Evolutionary conservation across 2,113 vertebrate species (phyloP), one percentile per base, ranked within the genome.

Genomic region (Suncus etruscus): DNA sequence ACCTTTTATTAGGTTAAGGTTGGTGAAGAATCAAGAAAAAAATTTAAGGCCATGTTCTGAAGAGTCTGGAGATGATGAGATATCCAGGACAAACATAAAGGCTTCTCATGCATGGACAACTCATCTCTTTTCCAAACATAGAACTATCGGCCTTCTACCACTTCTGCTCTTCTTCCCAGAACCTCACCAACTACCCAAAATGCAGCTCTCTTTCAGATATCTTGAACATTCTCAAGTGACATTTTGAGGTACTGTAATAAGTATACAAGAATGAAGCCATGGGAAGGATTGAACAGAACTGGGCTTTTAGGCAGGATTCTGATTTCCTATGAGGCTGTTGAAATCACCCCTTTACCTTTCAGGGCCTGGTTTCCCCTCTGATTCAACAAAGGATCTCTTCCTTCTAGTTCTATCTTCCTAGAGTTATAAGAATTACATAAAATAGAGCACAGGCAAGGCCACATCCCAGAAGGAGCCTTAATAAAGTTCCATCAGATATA

Each of bases 1-100:
- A 90, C 70, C 27, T 76, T 9, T 27, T 74, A 3, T 51, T 50
- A 87, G n/a, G 8, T 32, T 50, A 65, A 20, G 10, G 16, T 80
- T 82, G 45, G 93, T 50, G 32, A 77, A 54, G n/a, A 88, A 83
- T 87, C 45, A 61, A 91, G 61, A 68, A 72, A 75, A 86, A 39
- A 39, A 3, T 39, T 39, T 39, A 39, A 39, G 39, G 5, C 39
- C 39, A 39, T 39, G 39, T 15, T 78, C 72, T 61, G 72, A 12
- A 32, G 39, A 78, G 10, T 1, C 12, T 65, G 39, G 51, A 66
- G 50, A 73, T 63, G 47, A 3, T 24, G 39, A 70, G 45, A 1
- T 8, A 29, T 9, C 31, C 32, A 47, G 22, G 16, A 86, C 72
- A 27, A 24, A 69, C 6, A 18, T 47, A 77, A 16, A 69, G 8